These are phyloP conservation scores for Tipula lateralis DNA, from an alignment of 2,888 invertebrate genomes.

Conservation along the genomic window DNA sequence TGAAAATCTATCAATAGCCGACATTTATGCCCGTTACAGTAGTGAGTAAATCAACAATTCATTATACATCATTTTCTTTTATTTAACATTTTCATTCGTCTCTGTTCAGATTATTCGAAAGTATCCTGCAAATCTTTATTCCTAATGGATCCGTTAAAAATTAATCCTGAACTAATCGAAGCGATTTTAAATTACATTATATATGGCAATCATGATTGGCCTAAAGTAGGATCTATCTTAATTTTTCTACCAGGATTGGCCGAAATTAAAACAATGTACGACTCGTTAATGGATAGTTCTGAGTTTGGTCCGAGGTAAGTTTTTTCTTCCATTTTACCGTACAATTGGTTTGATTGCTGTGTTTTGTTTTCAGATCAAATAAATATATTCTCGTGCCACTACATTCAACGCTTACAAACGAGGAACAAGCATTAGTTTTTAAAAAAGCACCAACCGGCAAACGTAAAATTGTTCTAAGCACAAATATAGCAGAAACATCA, in stretches of 20 bases:
- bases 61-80: too few species aligned
- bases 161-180: slow-evolving; percentile 73
- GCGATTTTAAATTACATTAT: slow-evolving; percentile 65
- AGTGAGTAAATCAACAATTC: slow-evolving; percentile 44
- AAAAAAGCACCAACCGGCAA: slow-evolving; percentile 63
- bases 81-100: neutral
- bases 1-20: slow-evolving; percentile 64
- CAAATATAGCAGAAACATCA: slow-evolving; percentile 94
- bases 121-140: slow-evolving; percentile 68
- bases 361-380: slow-evolving; percentile 48
- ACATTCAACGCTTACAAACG: slow-evolving; percentile 78
- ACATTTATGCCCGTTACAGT: slow-evolving; percentile 62
- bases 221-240: slow-evolving; percentile 63
- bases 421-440: slow-evolving; percentile 73
- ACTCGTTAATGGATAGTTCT: slow-evolving; percentile 60
- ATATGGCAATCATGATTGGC: slow-evolving; percentile 58
- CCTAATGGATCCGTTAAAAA: slow-evolving; percentile 70
- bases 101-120: slow-evolving; percentile 53
- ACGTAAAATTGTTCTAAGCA: slow-evolving; percentile 82
- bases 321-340: slow-evolving; percentile 40
- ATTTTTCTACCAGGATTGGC: slow-evolving; percentile 75
- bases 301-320: slow-evolving; percentile 56
- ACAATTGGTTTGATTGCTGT: neutral
- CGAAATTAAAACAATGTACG: slow-evolving; percentile 69
- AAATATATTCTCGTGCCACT: slow-evolving; percentile 73